phyloP scores from a whole-genome alignment of 2,797 vertebrate genomes.

The Falco rusticolus region DNA sequence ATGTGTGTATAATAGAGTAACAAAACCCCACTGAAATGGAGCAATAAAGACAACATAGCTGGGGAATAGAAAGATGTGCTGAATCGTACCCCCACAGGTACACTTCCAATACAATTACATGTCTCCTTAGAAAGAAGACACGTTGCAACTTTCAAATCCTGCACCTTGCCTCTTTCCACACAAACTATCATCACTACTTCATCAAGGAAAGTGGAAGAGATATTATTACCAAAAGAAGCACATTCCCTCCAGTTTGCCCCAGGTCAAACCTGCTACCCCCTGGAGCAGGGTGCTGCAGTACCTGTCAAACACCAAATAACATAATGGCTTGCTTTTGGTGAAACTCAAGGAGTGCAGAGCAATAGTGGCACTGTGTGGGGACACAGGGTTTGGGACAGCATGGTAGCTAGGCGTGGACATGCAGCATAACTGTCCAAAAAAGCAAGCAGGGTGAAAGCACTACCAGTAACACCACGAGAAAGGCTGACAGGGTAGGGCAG shows the following conservation, averaged over 20 bases:
- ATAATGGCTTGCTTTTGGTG: not conserved
- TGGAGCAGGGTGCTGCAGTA: not conserved
- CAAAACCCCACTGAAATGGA: not conserved
- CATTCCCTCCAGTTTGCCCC: not conserved
- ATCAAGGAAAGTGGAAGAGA: not conserved
- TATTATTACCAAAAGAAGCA: not conserved
- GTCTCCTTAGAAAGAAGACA: not conserved
- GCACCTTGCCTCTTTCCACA: not conserved
- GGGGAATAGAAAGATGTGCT: not conserved
- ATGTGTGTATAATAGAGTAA: not conserved
- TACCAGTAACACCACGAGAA: not conserved
- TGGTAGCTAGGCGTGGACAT: no score
- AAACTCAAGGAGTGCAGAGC: not conserved
- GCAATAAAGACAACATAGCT: not conserved
- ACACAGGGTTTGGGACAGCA: not conserved
- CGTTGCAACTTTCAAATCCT: not conserved
- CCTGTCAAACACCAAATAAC: not conserved
- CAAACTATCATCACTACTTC: not conserved
- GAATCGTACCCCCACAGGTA: not conserved
- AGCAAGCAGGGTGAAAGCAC: not conserved
- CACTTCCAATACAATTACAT: not conserved
- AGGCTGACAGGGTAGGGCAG: not conserved
- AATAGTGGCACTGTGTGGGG: not conserved
- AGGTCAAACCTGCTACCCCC: not conserved
- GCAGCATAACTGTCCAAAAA: not conserved